phyloP scores from a whole-genome alignment of 1,140 invertebrate species.

The Drosophila sucinea region DNA sequence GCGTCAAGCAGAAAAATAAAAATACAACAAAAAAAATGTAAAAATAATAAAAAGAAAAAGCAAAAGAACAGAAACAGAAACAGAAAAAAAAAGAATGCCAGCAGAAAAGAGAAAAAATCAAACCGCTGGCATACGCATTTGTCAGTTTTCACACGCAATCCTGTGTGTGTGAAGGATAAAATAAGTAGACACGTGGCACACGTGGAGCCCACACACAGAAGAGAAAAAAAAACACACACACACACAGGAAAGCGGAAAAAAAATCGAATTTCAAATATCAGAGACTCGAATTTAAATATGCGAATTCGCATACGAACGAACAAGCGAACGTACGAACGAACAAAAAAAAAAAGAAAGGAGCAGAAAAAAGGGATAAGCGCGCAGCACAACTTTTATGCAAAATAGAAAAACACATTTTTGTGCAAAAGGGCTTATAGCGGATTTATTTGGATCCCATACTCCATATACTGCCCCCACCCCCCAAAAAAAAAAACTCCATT shows the following conservation, averaged over 20 bases:
- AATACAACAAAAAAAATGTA: neutral
- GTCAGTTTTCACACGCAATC: conserved; percentile 58
- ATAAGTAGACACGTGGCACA: conserved; percentile 50
- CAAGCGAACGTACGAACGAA: no score
- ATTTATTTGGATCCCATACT: conserved; percentile 63
- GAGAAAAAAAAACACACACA: neutral
- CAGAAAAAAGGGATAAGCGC: conserved; percentile 54
- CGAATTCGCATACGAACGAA: conserved; percentile 39
- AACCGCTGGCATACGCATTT: conserved; percentile 31
- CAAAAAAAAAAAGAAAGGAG: conserved; percentile 46
- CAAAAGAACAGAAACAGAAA: neutral
- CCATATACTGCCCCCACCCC: neutral
- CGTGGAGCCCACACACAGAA: conserved; percentile 20
- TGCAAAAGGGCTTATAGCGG: conserved; percentile 68
- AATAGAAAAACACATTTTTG: conserved; percentile 64
- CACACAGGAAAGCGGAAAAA: conserved; percentile 4
- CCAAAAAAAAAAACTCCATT: neutral
- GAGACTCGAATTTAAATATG: conserved; percentile 62
- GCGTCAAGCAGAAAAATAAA: conserved; percentile 1
- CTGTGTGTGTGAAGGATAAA: conserved; percentile 32
- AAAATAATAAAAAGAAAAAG: neutral
- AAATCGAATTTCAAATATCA: conserved; percentile 72
- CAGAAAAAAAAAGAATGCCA: neutral
- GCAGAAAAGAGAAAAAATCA: neutral
- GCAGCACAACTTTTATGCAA: conserved; percentile 54